A percentile compares a stretch with the other conserved stretches of the same genome.
These are phyloP conservation scores for Spea multiplicata DNA, from an alignment of 2,113 vertebrate genomes.

Conservation along the genomic window DNA sequence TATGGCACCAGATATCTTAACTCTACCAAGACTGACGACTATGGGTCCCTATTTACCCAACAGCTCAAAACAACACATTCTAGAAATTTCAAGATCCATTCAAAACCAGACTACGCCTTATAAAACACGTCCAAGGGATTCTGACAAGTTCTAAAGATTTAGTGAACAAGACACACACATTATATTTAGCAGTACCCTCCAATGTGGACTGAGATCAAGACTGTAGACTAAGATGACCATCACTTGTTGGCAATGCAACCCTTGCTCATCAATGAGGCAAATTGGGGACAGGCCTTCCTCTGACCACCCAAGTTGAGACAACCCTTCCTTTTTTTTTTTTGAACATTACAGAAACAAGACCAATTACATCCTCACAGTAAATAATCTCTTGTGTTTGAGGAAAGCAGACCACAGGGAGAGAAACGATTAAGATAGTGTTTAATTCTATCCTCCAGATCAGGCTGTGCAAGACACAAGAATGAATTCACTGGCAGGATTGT, in stretches of 20 bases:
- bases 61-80: too few species aligned
- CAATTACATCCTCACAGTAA: conserved; percentile 73
- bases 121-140: too few species aligned
- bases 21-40: too few species aligned
- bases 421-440: conserved; percentile 65
- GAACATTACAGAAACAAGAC: conserved; percentile 69
- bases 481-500: conserved; percentile 49
- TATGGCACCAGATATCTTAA: too few species aligned
- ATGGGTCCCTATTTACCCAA: too few species aligned
- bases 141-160: too few species aligned
- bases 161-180: too few species aligned
- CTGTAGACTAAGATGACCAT: conserved; percentile 68
- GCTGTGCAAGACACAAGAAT: conserved; percentile 47
- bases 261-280: conserved; percentile 66
- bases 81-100: too few species aligned
- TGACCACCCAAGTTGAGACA: conserved; percentile 57
- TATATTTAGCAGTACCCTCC: too few species aligned
- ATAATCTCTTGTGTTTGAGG: conserved; percentile 64
- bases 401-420: conserved; percentile 68
- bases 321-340: conserved; percentile 62
- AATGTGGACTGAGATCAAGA: too few species aligned
- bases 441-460: conserved; percentile 52
- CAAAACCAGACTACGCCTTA: too few species aligned
- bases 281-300: conserved; percentile 66
- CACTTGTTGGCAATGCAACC: conserved; percentile 63